Percentiles rank a stretch among this genome's conserved stretches.
Conservation (phyloP, 1,140 invertebrate species). For the Microvelia longipes region DNA sequence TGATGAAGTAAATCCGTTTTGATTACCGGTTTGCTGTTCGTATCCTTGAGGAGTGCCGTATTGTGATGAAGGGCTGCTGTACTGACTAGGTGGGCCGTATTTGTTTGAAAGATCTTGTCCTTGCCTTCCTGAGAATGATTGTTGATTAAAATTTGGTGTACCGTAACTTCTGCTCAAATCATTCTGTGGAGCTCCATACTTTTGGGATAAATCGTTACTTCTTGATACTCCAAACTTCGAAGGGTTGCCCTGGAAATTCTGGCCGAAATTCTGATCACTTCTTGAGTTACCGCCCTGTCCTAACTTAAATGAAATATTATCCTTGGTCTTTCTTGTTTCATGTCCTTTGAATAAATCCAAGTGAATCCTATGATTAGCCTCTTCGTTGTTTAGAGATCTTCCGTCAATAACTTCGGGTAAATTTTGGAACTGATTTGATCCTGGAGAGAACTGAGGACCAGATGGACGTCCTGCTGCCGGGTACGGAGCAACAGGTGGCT, state of each 20-base stretch:
- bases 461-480: not conserved
- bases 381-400: not conserved
- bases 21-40: no score
- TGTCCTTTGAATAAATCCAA: not conserved
- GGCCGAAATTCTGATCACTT: not conserved
- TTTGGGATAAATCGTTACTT: no score
- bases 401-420: not conserved
- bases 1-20: no score
- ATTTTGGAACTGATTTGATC: not conserved
- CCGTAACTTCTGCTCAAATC: not conserved
- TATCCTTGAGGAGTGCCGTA: not conserved
- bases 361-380: not conserved
- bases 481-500: not conserved
- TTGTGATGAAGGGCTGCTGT: not conserved
- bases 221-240: not conserved
- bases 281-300: not conserved
- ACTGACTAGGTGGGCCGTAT: not conserved
- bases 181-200: not conserved
- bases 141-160: not conserved
- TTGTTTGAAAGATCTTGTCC: not conserved
- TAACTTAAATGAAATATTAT: not conserved
- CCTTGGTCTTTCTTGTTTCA: not conserved
- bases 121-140: not conserved
- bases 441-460: not conserved
- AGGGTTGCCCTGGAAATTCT: not conserved